phyloP scores from a whole-genome alignment of 2,797 vertebrate species.

The Psittacula derbiana region DNA sequence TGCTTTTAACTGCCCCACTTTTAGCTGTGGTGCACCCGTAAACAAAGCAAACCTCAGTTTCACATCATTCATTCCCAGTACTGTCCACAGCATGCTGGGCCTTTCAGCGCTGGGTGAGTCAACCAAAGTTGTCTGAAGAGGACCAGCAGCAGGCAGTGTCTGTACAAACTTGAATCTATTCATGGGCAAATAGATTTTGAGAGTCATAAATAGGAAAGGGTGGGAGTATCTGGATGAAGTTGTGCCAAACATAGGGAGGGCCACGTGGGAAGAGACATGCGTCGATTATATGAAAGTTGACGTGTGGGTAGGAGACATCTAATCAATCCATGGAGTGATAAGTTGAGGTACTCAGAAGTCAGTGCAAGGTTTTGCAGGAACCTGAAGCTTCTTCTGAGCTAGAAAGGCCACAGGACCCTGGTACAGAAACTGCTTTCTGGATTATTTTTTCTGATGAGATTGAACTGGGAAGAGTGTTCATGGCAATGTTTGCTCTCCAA shows the following conservation, averaged over 20 bases:
- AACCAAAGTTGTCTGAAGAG: not conserved
- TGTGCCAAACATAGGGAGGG: slow-evolving; percentile 53
- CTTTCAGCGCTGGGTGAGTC: not conserved
- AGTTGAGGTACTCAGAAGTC: slow-evolving; percentile 11
- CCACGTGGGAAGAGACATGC: slow-evolving; percentile 34
- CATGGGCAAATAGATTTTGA: slow-evolving; percentile 23
- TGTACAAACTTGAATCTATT: slow-evolving; percentile 21
- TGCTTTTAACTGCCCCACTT: not conserved
- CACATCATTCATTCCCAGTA: not conserved
- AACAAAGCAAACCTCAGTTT: not conserved
- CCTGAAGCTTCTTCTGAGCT: not conserved
- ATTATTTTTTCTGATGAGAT: not conserved
- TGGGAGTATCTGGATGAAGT: slow-evolving; percentile 55
- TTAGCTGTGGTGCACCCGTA: not conserved
- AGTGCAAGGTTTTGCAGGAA: not conserved
- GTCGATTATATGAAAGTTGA: slow-evolving; percentile 31
- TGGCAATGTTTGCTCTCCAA: not conserved
- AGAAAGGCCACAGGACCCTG: not conserved
- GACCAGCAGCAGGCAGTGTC: not conserved
- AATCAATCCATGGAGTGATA: slow-evolving; percentile 23
- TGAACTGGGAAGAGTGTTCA: not conserved
- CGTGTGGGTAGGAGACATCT: slow-evolving; percentile 52
- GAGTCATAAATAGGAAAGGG: slow-evolving; percentile 61
- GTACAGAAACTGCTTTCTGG: not conserved
- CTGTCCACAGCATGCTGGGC: not conserved